phyloP scores from a whole-genome alignment of 2,797 vertebrate species.

The Glyptemys insculpta region DNA sequence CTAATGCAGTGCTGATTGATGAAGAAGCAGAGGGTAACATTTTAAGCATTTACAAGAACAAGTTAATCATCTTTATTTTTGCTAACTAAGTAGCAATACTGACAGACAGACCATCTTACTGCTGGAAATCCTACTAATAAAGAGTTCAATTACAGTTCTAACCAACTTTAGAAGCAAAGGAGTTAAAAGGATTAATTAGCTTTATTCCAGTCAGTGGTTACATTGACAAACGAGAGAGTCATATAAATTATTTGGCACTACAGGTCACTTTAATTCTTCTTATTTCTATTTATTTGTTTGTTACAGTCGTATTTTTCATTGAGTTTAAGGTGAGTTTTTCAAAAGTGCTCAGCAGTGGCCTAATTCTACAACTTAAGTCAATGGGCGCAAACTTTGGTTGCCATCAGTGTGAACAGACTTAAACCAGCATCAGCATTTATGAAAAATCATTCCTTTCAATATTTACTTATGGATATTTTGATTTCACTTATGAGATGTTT shows the following conservation, averaged over 20 bases:
- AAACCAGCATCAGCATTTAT: background rate
- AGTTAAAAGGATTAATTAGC: constrained; percentile 40
- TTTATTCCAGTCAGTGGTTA: constrained; percentile 13
- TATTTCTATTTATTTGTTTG: background rate
- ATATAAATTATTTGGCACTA: background rate
- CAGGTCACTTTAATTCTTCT: background rate
- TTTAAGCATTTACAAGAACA: constrained; percentile 17
- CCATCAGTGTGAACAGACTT: background rate
- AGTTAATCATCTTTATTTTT: constrained; percentile 43
- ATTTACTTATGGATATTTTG: background rate
- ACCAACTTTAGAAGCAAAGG: constrained; percentile 48
- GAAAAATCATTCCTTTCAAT: background rate
- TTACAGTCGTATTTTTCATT: background rate
- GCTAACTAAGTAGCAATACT: constrained; percentile 48
- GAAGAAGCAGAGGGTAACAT: background rate
- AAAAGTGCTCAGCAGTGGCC: background rate
- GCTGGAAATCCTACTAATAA: constrained; percentile 46
- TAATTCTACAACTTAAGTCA: background rate
- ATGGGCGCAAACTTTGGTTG: background rate
- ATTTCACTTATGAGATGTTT: background rate
- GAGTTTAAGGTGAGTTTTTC: background rate
- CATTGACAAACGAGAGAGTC: background rate
- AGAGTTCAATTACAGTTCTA: constrained; percentile 48
- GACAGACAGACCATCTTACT: background rate
- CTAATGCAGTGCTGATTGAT: background rate